Base-by-base conservation (phyloP, 1,140 invertebrate genomes). In the Carcinoscorpius rotundicauda region DNA sequence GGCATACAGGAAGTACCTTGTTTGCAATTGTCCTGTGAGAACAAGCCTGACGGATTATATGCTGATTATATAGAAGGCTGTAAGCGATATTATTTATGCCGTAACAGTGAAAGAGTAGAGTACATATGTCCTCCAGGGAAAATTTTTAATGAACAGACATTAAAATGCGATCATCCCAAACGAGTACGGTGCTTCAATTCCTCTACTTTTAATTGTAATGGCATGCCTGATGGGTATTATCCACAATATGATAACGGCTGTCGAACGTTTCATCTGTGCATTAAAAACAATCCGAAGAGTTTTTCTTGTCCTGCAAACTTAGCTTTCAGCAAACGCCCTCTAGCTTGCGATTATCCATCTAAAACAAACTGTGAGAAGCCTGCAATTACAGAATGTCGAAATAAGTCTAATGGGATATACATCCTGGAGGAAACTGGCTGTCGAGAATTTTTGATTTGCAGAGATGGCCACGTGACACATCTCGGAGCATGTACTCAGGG, bases 391-490 rank as follows among this genome's bases (percentile, higher is more conserved):
- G 66, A 67, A 49, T 70, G 69, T n/a, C 60, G 53, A 6, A n/a
- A 58, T 9, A 69, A 62, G 50, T 4, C 8, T 8, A 63, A 68
- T 52, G 69, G 69, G 53, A 66, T 68, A 49, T 79, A 82, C 67
- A 74, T 78, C 0, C 79, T 82, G 65, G 68, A 78, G 5, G 72
- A 78, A 55, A 77, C 80, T 4, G 77, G 76, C 60, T 83, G 82
- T 69, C 73, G 76, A 65, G 82, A 80, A 74, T 84, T 79, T 69
- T 82, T 80, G 69, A 82, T 79, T 69, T 83, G 82, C 73, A 76
- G 81, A 61, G 76, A 80, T 52, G 78, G 78, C 3, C 78, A 80
- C 55, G 77, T 82, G 57, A 72, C 82, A 6, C 80, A 80, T 4
- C 81, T 79, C 5, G 71, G 82, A 3, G 78, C 79, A 4, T 83